These are phyloP conservation scores for Monomorium pharaonis DNA, from an alignment of 1,140 invertebrate genomes.

Conservation along the genomic window DNA sequence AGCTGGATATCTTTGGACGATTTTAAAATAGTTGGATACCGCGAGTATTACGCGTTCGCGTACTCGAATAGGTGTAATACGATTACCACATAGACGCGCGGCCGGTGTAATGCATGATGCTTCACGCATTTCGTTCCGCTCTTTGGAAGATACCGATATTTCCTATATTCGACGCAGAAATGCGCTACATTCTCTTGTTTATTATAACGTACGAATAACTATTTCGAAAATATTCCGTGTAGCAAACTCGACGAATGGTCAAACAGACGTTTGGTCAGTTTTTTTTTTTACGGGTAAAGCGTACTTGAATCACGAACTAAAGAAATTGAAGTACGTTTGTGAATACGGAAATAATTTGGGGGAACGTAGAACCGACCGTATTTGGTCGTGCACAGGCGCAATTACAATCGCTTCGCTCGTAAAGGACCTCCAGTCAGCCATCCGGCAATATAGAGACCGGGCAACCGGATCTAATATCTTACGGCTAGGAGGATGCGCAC, in stretches of 20 bases:
- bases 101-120: constrained; percentile 13
- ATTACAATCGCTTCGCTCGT: constrained; percentile 32
- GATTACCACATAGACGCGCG: constrained; percentile 33
- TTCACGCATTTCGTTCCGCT: constrained; percentile 41
- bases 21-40: neutral
- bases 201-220: constrained; percentile 32
- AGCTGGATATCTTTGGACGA: constrained; percentile 12
- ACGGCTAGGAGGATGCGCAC: constrained; percentile 65
- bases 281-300: neutral
- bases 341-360: neutral
- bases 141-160: constrained; percentile 47
- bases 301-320: neutral
- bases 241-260: neutral
- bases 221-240: constrained; percentile 32
- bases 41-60: constrained; percentile 43
- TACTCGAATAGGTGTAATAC: constrained; percentile 20
- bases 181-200: constrained; percentile 40
- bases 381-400: neutral
- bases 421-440: constrained; percentile 46
- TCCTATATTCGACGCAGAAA: constrained; percentile 38
- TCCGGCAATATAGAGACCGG: constrained; percentile 39
- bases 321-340: neutral
- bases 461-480: constrained; percentile 78
- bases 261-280: neutral
- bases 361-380: neutral